These are phyloP conservation scores for Diadophis punctatus DNA, from an alignment of 2,113 vertebrate species.

Conservation along the genomic window DNA sequence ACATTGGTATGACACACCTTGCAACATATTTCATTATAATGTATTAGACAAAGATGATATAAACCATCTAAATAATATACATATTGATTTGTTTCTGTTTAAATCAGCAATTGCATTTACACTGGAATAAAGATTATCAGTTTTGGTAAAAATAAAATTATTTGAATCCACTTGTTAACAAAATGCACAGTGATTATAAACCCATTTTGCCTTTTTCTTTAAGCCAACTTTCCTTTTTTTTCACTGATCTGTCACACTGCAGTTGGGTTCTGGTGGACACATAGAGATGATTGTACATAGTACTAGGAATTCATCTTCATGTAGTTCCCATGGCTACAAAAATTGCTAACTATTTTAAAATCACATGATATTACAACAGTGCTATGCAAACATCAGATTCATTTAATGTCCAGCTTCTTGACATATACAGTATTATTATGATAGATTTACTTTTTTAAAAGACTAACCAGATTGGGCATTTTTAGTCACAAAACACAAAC, in stretches of 20 bases:
- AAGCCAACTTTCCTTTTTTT: constrained; percentile 46
- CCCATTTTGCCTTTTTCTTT: constrained; percentile 52
- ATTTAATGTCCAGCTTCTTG: constrained; percentile 59
- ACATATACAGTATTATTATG: constrained; percentile 52
- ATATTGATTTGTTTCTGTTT: constrained; percentile 29
- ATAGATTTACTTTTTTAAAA: constrained; percentile 44
- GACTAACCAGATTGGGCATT: constrained; percentile 58
- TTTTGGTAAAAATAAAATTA: constrained; percentile 74
- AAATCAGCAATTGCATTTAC: constrained; percentile 62
- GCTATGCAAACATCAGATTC: constrained; percentile 58
- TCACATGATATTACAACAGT: constrained; percentile 53
- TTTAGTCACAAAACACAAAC: constrained; percentile 59
- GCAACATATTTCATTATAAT: constrained; percentile 66
- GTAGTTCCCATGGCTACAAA: constrained; percentile 43
- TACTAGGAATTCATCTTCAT: constrained; percentile 36
- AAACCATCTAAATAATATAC: constrained; percentile 65
- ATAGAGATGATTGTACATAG: constrained; percentile 47
- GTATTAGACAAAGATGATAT: constrained; percentile 66
- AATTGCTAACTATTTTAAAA: constrained; percentile 49
- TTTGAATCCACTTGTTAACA: constrained; percentile 70
- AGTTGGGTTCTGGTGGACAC: constrained; percentile 39
- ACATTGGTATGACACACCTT: constrained; percentile 68
- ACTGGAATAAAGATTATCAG: constrained; percentile 63
- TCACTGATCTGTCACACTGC: constrained; percentile 45
- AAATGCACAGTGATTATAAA: constrained; percentile 81